Percentiles rank a stretch among this genome's conserved stretches.
Evolutionary conservation across 1,140 invertebrate genomes (phyloP).

Genomic region (Cydia splendana): DNA sequence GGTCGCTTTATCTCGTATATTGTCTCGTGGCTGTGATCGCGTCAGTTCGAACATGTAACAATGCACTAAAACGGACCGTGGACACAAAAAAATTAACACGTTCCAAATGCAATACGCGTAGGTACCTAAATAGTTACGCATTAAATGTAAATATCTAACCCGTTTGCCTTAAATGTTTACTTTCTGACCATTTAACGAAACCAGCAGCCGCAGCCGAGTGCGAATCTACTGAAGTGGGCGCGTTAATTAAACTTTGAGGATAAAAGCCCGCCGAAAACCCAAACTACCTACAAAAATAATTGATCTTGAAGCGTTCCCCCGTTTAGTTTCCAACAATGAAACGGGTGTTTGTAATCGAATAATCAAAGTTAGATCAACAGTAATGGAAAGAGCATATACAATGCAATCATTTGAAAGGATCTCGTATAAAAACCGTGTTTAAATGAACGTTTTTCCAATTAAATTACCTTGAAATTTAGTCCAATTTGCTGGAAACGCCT

Average conservation of each 20-base stretch:
- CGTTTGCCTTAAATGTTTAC: conserved; percentile 9
- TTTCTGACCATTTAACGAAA: conserved; percentile 27
- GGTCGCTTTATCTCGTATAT: no score
- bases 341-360: conserved; percentile 9
- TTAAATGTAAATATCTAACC: no score
- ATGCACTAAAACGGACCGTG: no score
- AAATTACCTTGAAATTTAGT: not conserved
- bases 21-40: no score
- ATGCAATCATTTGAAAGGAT: not conserved
- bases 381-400: conserved; percentile 13
- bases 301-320: conserved; percentile 23
- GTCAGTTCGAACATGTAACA: no score
- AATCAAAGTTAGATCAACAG: not conserved
- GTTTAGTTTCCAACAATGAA: conserved; percentile 3
- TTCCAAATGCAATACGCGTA: not conserved
- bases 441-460: not conserved
- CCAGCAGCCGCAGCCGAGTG: not conserved
- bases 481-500: not conserved
- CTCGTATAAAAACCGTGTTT: not conserved
- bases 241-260: conserved; percentile 25
- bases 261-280: conserved; percentile 16
- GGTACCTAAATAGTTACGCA: not conserved
- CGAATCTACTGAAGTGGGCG: conserved; percentile 24
- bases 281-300: conserved; percentile 31
- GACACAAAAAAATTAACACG: not conserved